Evolutionary conservation across 2,888 invertebrate species (phyloP).

Genomic region (Halictus ligatus): DNA sequence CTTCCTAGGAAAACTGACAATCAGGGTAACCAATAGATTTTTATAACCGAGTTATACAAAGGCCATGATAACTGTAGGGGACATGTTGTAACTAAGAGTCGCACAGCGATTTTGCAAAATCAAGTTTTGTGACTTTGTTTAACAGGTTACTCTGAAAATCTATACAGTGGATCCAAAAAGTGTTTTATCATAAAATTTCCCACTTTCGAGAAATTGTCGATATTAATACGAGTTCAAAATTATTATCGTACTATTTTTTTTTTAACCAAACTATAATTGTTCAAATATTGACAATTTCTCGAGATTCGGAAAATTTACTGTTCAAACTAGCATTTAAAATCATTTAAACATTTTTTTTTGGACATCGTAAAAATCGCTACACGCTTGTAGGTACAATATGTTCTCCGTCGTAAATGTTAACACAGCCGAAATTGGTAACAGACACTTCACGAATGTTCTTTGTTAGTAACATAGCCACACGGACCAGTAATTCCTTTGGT

Average conservation of each 20-base stretch:
- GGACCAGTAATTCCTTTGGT: slow-evolving; percentile 17
- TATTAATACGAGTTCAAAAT: too few species aligned
- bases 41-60: background rate
- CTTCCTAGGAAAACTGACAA: background rate
- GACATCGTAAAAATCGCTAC: background rate
- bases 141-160: background rate
- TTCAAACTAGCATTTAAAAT: background rate
- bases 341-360: background rate
- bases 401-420: slow-evolving; percentile 14
- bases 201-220: too few species aligned
- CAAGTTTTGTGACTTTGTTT: background rate
- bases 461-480: slow-evolving; percentile 4
- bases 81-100: slow-evolving; percentile 6
- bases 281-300: background rate
- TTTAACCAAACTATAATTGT: background rate
- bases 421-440: slow-evolving; percentile 15
- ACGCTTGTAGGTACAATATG: background rate
- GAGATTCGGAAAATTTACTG: background rate
- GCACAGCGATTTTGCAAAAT: slow-evolving; percentile 4
- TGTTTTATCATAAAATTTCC: background rate
- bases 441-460: background rate
- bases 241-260: background rate
- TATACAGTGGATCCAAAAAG: background rate
- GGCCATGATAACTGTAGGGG: slow-evolving; percentile 3
- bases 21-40: background rate